Evolutionary conservation across 2,113 vertebrate genomes (phyloP).

Genomic region (Dolichotis patagonum): DNA sequence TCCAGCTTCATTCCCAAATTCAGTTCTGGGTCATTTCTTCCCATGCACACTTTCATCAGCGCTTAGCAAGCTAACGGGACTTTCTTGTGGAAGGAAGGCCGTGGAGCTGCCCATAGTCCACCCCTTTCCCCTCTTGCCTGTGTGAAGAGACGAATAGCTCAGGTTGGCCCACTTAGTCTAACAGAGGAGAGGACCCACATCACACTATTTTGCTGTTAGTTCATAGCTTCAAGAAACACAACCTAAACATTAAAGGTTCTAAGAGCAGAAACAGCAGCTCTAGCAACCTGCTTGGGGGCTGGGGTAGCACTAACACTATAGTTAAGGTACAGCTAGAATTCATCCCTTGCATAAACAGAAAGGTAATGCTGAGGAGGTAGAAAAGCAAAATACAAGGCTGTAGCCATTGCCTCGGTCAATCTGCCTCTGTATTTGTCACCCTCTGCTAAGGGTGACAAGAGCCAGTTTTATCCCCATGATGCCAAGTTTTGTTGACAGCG

Average conservation of each 20-base stretch:
- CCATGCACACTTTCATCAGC: background rate
- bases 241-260: background rate
- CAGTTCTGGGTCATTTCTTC: background rate
- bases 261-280: too few relatives aligned
- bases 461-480: background rate
- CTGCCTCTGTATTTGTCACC: background rate
- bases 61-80: background rate
- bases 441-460: background rate
- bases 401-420: background rate
- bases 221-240: background rate
- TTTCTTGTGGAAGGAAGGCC: background rate
- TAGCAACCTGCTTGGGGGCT: background rate
- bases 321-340: background rate
- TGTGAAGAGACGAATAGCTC: background rate
- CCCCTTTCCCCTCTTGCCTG: background rate
- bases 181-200: background rate
- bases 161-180: background rate
- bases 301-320: background rate
- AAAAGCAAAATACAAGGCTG: background rate
- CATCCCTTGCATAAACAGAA: background rate
- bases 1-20: background rate
- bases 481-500: too few relatives aligned
- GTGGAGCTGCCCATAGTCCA: background rate
- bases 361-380: background rate
- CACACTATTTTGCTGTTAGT: background rate